Base-by-base conservation (phyloP, 2,797 vertebrate genomes). In the Galago senegalensis region DNA sequence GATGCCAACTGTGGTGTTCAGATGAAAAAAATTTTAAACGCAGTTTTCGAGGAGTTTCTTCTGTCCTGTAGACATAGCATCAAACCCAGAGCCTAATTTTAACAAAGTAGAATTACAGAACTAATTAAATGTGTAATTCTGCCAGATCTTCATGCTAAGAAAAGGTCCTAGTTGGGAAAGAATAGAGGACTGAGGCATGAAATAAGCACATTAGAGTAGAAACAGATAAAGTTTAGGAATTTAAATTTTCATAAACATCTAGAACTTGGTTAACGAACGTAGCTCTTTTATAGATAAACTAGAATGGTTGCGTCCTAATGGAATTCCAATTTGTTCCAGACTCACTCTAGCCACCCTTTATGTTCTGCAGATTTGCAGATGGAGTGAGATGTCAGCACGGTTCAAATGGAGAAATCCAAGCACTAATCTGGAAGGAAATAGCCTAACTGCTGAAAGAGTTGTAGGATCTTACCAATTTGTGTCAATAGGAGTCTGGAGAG, bases 1-100 rank as follows among this genome's bases (percentile, higher is more conserved):
- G 40, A 75, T 93, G 9, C 4, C 40, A 93, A 53, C 61, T 82
- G 37, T 16, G 72, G 20, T 37, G 46, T 49, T 93, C 60, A 85
- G 23, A 92, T 77, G 49, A 60, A 81, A 70, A 83, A 58, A 46
- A 56, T 63, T 70, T 65, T 49, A 91, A 89, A 65, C 20, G 6
- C 13, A 37, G 7, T 87, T 93, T 94, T 75, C 67, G 87, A 76
- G 9, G n/a, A n/a, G 12, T 91, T 69, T 67, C 23, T 76, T 91
- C 29, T 80, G 25, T 80, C 6, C 61, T 75, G 1, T n/a, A 86
- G n/a, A 14, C 8, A 31, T 1, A 93, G 4, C 1, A 69, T 95
- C 23, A 58, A 83, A 23, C 2, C 29, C 10, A 93, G 56, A 13
- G 34, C 20, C 17, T 70, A 56, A 79, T 46, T 72, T 1, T 69